Base-by-base conservation (phyloP, 2,888 invertebrate species). In the Rhimphoctona megacephalus region DNA sequence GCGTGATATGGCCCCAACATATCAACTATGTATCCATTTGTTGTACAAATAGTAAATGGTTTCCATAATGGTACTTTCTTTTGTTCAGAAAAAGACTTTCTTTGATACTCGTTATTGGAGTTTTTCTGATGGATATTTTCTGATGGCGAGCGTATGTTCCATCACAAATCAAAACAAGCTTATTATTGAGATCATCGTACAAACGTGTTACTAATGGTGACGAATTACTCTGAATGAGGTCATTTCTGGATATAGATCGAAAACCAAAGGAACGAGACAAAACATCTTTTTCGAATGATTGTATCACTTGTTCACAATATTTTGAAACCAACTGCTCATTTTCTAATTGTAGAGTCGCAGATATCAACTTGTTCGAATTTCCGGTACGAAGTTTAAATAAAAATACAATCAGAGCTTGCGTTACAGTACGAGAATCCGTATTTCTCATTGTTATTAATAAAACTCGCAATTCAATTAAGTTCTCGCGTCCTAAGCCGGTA, bases 21-120 rank as follows among this genome's bases (percentile, higher is more conserved):
- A 70, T 90, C 89, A n/a, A 90, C 82, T 30, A 91, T 72, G 36
- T 84, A 90, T 0, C 89, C 89, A 79, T 89, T 80, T 3, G 91
- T 89, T 17, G 90, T 89, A 70, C 89, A 91, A 64, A 91, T 77
- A 0, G 90, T 91, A 66, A 91, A 91, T 8, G 89, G 89, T 73
- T 91, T 91, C 69, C 90, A 90, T 4, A 91, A 67, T 11, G 89
- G 89, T 30, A 84, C 78, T 77, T 91, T 91, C 49, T 91, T 91
- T 52, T 90, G 88, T 0, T 89, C 89, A 8, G 88, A 89, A 49
- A 78, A 90, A 0, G 87, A 87, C 72, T 89, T 90, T 70, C 87
- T 54, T 66, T 89, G 85, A 43, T 88, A 90, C 17, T 81, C 83
- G 52, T 90, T 89, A 72, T 90, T 88, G 1, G 84, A 77, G 49